Percentiles rank a stretch among this genome's conserved stretches.
Evolutionary conservation across 2,113 vertebrate species (phyloP).

Genomic region (Oreochromis niloticus): DNA sequence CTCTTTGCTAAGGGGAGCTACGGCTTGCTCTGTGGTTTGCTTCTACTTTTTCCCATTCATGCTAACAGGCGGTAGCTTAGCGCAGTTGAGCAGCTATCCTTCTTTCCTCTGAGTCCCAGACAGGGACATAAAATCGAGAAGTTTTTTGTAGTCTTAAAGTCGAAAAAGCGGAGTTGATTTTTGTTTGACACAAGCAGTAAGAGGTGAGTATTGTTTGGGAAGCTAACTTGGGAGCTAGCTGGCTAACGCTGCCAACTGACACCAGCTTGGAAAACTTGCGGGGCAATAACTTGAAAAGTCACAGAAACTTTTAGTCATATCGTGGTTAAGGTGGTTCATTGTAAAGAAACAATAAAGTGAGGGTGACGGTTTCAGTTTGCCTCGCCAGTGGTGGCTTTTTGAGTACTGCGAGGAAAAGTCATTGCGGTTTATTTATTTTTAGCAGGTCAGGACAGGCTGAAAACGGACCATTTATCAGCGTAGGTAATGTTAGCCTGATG

Average conservation of each 20-base stretch:
- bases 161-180: not conserved
- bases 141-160: not conserved
- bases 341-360: not conserved
- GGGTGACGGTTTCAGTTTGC: too few species aligned
- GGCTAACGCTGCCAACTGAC: slow-evolving; percentile 18
- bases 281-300: not conserved
- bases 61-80: slow-evolving; percentile 12
- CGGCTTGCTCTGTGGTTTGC: not conserved
- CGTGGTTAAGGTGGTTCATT: not conserved
- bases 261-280: not conserved
- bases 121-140: fast-evolving
- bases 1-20: not conserved
- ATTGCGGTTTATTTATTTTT: not conserved
- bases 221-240: slow-evolving; percentile 39
- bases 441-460: not conserved
- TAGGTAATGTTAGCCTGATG: not conserved
- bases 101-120: not conserved
- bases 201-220: not conserved
- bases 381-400: not conserved
- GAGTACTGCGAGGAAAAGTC: not conserved
- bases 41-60: slow-evolving; percentile 39
- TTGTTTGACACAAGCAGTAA: not conserved
- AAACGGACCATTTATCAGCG: not conserved
- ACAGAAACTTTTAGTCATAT: not conserved
- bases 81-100: not conserved